Evolutionary conservation across 2,113 vertebrate genomes (phyloP).

Genomic region (Antechinus flavipes): DNA sequence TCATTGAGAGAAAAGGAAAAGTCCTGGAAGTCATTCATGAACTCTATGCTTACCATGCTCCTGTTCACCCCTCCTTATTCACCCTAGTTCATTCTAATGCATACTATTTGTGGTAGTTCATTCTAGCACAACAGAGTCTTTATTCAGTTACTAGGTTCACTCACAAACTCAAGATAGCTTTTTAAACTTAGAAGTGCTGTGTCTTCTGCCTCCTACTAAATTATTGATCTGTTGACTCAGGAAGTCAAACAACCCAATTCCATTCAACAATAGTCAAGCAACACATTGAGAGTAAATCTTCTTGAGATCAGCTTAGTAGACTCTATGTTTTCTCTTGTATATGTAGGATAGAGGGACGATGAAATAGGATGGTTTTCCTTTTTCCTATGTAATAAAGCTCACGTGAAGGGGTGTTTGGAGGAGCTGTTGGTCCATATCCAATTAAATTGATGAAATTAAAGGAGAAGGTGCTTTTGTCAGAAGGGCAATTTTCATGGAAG

Average conservation of each 20-base stretch:
- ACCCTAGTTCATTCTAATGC: not conserved
- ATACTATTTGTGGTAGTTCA: too few relatives aligned
- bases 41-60: not conserved
- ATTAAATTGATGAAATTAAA: not conserved
- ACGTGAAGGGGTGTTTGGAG: not conserved
- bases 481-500: not conserved
- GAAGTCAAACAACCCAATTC: not conserved
- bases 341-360: not conserved
- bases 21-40: not conserved
- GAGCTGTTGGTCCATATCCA: not conserved
- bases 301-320: not conserved
- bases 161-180: not conserved
- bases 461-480: not conserved
- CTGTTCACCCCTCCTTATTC: not conserved
- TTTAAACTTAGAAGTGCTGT: not conserved
- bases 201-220: not conserved
- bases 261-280: not conserved
- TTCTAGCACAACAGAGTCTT: not conserved
- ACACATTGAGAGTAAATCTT: not conserved
- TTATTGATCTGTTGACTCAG: not conserved
- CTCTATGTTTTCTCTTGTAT: not conserved
- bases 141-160: not conserved
- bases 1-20: not conserved
- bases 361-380: not conserved
- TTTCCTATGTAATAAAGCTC: not conserved